phyloP scores from a whole-genome alignment of 2,113 vertebrate genomes.

The human (Homo sapiens) region DNA sequence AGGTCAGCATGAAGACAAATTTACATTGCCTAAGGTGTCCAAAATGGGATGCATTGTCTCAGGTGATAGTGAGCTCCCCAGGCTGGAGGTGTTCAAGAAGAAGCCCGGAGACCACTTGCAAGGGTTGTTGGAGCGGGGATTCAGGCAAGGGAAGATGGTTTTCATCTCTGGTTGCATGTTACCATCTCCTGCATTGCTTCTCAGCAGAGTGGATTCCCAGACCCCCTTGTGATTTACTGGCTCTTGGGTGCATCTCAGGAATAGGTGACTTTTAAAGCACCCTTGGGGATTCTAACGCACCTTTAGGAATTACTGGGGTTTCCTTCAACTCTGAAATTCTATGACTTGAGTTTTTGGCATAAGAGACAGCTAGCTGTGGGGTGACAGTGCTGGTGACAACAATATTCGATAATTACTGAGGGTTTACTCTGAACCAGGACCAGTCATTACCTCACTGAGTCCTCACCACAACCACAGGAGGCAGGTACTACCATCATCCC shows the following conservation, averaged over 20 bases:
- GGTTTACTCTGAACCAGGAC: not conserved
- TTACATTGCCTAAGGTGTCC: not conserved
- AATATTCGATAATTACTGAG: not conserved
- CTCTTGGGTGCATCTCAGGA: not conserved
- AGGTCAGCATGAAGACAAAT: not conserved
- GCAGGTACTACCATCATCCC: not conserved
- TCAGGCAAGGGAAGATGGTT: not conserved
- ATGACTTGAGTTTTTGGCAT: not conserved
- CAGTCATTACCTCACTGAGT: not conserved
- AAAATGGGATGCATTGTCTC: not conserved
- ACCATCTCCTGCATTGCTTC: not conserved
- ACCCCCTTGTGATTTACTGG: not conserved
- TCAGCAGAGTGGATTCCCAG: not conserved
- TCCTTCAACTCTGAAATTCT: not conserved
- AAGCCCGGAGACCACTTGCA: not conserved
- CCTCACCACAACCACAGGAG: rapidly evolving
- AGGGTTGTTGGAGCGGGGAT: not conserved
- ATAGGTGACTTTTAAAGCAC: not conserved
- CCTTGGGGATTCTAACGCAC: not conserved
- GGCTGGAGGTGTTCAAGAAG: not conserved
- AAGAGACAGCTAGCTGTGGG: not conserved
- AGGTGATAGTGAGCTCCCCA: not conserved
- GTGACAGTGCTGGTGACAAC: not conserved
- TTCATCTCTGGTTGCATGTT: not conserved
- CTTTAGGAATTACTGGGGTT: not conserved